Evolutionary conservation across 2,113 vertebrate species (phyloP).

Genomic region (Gasterosteus nipponicus): DNA sequence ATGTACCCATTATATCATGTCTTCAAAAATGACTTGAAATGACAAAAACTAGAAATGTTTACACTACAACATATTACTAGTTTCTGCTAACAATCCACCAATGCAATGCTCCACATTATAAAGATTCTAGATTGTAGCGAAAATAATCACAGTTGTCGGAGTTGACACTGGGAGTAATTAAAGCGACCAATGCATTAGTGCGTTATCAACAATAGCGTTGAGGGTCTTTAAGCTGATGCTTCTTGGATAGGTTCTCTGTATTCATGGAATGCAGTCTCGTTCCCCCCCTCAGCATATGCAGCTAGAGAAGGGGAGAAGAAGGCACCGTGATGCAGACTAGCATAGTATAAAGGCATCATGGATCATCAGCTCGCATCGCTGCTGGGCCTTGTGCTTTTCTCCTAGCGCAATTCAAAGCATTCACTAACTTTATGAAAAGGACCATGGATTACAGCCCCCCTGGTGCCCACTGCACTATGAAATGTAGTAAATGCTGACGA

Average conservation of each 20-base stretch:
- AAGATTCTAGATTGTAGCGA: background rate
- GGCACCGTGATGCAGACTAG: slow-evolving; percentile 49
- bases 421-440: slow-evolving; percentile 74
- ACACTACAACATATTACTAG: background rate
- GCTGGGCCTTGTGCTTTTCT: slow-evolving; percentile 65
- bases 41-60: background rate
- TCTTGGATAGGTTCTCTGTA: slow-evolving; percentile 29
- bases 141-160: background rate
- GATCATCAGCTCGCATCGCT: slow-evolving; percentile 73
- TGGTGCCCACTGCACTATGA: slow-evolving; percentile 68
- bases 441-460: slow-evolving; percentile 56
- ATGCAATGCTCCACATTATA: background rate
- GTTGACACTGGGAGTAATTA: background rate
- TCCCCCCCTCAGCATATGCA: slow-evolving; percentile 49
- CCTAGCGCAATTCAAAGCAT: slow-evolving; percentile 65
- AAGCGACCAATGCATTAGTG: background rate
- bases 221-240: slow-evolving; percentile 30
- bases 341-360: slow-evolving; percentile 73
- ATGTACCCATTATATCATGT: background rate
- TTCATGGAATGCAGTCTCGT: slow-evolving; percentile 35
- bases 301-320: slow-evolving; percentile 31
- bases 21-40: background rate
- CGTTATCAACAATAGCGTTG: slow-evolving; percentile 12
- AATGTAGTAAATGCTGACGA: slow-evolving; percentile 74
- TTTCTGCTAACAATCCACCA: background rate